phyloP scores from a whole-genome alignment of 1,140 invertebrate genomes.

The Caenorhabditis briggsae region DNA sequence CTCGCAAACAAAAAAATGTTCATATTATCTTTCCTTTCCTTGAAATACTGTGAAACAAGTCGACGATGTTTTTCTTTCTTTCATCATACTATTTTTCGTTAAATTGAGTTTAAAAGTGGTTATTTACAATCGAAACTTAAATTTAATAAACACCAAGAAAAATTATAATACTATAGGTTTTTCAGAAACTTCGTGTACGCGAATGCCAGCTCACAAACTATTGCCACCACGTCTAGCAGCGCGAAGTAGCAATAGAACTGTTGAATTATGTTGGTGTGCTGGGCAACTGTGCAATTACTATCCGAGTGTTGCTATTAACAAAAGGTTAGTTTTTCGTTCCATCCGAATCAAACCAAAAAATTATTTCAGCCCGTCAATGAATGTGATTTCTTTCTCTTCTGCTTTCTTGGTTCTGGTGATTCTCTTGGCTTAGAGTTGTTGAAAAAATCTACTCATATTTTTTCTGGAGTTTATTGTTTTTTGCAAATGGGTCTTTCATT shows the following conservation, averaged over 20 bases:
- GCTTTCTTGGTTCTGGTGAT: conserved; percentile 2
- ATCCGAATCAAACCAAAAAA: background rate
- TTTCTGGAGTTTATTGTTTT: background rate
- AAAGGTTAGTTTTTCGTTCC: background rate
- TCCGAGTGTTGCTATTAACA: conserved; percentile 44
- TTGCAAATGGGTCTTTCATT: conserved; percentile 1
- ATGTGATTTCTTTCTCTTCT: background rate
- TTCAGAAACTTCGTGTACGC: conserved; percentile 55
- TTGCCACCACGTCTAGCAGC: conserved; percentile 50
- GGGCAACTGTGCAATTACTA: conserved; percentile 56
- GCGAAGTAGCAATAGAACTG: conserved; percentile 40
- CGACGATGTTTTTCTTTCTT: too few species aligned
- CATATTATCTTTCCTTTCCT: too few species aligned
- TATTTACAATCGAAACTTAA: too few species aligned
- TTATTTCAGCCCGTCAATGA: background rate
- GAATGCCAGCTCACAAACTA: conserved; percentile 49
- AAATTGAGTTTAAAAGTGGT: too few species aligned
- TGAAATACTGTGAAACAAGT: too few species aligned
- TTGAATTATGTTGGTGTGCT: conserved; percentile 57
- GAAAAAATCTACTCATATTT: background rate
- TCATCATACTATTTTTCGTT: too few species aligned
- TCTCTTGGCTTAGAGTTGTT: background rate
- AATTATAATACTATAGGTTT: too few species aligned
- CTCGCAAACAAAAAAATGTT: too few species aligned
- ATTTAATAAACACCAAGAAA: too few species aligned